A percentile compares a stretch with the other conserved stretches of the same genome.
These are phyloP conservation scores for Syndactyla subalaris DNA, from an alignment of 2,797 vertebrate genomes.

Conservation along the genomic window DNA sequence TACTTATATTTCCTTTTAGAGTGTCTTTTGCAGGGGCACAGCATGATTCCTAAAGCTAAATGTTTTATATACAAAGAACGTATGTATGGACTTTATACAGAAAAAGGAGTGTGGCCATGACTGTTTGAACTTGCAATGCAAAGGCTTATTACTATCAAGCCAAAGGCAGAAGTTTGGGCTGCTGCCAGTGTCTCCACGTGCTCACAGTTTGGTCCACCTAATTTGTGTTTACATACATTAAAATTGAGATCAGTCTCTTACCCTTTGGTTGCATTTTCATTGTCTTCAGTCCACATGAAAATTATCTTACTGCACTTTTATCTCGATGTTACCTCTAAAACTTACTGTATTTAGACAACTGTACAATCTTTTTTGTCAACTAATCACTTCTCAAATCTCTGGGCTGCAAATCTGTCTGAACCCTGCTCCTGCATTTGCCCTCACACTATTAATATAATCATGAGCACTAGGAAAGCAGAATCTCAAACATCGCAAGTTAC, in stretches of 20 bases:
- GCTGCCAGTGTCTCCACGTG: not conserved
- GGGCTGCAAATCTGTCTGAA: slow-evolving; percentile 6
- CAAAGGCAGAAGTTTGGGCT: not conserved
- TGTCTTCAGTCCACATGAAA: not conserved
- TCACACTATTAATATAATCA: slow-evolving; percentile 42
- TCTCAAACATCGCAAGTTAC: slow-evolving; percentile 14
- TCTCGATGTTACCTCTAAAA: not conserved
- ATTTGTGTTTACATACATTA: not conserved
- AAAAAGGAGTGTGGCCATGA: not conserved
- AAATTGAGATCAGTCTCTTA: not conserved
- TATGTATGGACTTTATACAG: not conserved
- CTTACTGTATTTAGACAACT: not conserved
- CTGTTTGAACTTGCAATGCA: fast-evolving
- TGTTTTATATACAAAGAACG: not conserved
- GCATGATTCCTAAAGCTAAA: not conserved
- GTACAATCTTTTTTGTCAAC: not conserved
- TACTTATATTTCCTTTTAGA: not conserved
- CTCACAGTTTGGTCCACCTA: not conserved
- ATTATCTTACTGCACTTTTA: not conserved
- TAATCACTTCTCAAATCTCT: not conserved
- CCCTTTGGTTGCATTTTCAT: not conserved
- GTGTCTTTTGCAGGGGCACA: not conserved
- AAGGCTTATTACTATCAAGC: not conserved
- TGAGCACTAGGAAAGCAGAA: slow-evolving; percentile 5
- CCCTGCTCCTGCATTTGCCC: not conserved